A percentile compares a stretch with the other conserved stretches of the same genome.
Conservation (phyloP, 2,113 vertebrate genomes). For the Burhinus bistriatus region DNA sequence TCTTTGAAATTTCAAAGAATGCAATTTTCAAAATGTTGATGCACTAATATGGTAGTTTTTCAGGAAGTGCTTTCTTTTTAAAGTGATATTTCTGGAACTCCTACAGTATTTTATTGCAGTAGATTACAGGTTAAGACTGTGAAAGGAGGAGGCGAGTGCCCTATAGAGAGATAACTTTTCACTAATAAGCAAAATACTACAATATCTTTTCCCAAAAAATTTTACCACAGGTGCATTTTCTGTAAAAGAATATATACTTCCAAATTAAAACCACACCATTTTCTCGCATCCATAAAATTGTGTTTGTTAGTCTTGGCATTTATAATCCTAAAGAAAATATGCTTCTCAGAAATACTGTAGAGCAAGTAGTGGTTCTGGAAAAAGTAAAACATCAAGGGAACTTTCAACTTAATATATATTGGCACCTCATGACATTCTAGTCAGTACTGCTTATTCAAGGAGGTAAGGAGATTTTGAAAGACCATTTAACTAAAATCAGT, state of each 20-base stretch:
- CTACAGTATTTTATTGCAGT: background rate
- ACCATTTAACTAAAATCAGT: conserved; percentile 22
- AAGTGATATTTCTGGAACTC: background rate
- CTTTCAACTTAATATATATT: conserved; percentile 54
- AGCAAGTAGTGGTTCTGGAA: conserved; percentile 24
- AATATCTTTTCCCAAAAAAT: background rate
- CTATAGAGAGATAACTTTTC: background rate
- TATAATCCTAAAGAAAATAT: conserved; percentile 33
- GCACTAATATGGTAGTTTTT: background rate
- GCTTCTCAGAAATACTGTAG: background rate
- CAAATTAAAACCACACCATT: conserved; percentile 20
- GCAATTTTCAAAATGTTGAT: background rate
- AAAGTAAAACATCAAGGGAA: conserved; percentile 50
- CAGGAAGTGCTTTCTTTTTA: background rate
- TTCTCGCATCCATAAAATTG: conserved; percentile 18
- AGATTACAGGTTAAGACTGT: background rate
- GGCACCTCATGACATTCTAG: conserved; percentile 43
- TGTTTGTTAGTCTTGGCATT: conserved; percentile 39
- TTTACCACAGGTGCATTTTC: conserved; percentile 31
- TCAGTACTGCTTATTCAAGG: conserved; percentile 32
- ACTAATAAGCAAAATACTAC: background rate
- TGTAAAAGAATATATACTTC: background rate
- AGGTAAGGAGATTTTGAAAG: conserved; percentile 37
- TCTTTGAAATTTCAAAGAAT: background rate
- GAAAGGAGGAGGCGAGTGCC: background rate